These are phyloP conservation scores for Ophion costatus DNA, from an alignment of 2,888 invertebrate species.

Conservation along the genomic window DNA sequence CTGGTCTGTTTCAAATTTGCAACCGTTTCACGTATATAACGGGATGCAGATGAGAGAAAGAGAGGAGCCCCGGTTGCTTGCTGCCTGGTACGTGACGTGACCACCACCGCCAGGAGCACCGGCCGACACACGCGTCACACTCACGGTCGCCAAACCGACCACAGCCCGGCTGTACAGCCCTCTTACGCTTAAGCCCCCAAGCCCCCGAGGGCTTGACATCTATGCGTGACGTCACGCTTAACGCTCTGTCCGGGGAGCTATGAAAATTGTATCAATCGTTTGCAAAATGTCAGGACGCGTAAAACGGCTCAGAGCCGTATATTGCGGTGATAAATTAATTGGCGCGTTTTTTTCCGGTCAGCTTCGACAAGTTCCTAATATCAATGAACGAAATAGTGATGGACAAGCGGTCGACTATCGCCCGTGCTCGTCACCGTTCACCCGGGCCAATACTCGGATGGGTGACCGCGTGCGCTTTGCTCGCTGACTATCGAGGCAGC, in stretches of 20 bases:
- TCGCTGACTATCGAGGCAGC: too few species aligned
- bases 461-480: background rate
- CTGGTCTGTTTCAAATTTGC: conserved; percentile 63
- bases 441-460: too few species aligned
- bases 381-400: too few species aligned
- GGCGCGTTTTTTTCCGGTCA: too few species aligned
- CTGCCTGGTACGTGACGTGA: conserved; percentile 50
- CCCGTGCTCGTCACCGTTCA: background rate
- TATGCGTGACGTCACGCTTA: conserved; percentile 50
- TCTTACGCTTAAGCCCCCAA: background rate
- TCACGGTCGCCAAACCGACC: conserved; percentile 57
- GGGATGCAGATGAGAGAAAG: conserved; percentile 33
- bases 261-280: conserved; percentile 61
- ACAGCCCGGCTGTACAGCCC: background rate
- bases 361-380: too few species aligned
- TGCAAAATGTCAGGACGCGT: background rate
- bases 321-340: too few species aligned
- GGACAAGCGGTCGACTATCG: too few species aligned
- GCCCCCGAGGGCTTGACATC: conserved; percentile 23
- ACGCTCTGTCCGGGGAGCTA: conserved; percentile 13
- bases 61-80: conserved; percentile 3
- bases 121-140: conserved; percentile 55
- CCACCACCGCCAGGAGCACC: conserved; percentile 49
- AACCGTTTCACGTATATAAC: conserved; percentile 62
- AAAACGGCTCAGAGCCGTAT: too few species aligned